Evolutionary conservation across 2,113 vertebrate genomes (phyloP), one percentile per base, ranked within the genome.

Genomic region (Trematomus loennbergii): DNA sequence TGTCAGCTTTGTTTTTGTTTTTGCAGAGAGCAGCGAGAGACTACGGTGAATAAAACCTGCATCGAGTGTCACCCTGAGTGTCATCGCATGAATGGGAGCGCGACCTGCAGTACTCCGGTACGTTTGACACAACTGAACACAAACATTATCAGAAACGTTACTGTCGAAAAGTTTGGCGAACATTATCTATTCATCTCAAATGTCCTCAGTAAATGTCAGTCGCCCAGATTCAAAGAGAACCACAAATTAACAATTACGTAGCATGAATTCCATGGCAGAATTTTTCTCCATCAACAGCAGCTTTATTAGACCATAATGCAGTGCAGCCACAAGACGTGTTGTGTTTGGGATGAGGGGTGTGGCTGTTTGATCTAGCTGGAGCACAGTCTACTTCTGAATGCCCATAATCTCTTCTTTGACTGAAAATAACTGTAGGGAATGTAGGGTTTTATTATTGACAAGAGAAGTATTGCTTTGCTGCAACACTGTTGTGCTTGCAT

Each of bases 71-170:
- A 98, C 87, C 84, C 94, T 0, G 96, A 98, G 87, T 98, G 97
- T 87, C 91, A 91, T 10, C 95, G 79, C 61, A 91, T 95, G 75
- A 97, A 97, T 29, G 93, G 91, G 71, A 95, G 93, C 0, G 61
- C 82, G 45, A 96, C 96, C 86, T 98, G 97, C 91, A 94, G 48
- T 12, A 96, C 96, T 18, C 93, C 96, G 15, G 97, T 98, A 95
- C 88, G 97, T 94, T 20, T 72, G 43, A 12, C 55, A 49, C 53
- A 65, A 25, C 52, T 65, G 25, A 63, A 60, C 29, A 36, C 4
- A 36, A 36, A 36, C 36, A 40, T 40, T 40, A 40, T 40, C 5
- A 40, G 36, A 40, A 40, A 40, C 36, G 8, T 5, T 66, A 9
- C 7, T 53, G 20, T 6, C n/a, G 40, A 77, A n/a, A 46, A 52